Base-by-base conservation (phyloP, 2,113 vertebrate species). In the Sitta europaea region DNA sequence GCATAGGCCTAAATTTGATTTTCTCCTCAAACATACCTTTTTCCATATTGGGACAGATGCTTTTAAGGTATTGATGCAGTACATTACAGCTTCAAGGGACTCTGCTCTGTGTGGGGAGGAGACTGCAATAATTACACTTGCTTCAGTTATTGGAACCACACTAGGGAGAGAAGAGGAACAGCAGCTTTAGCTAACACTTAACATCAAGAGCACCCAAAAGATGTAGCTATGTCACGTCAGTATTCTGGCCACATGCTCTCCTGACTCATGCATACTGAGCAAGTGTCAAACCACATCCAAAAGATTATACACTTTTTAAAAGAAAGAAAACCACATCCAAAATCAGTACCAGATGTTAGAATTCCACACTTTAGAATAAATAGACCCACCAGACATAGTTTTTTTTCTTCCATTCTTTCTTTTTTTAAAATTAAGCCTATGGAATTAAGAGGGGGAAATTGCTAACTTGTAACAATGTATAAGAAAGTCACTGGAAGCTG, bases 41-140 rank as follows among this genome's bases (percentile, higher is more conserved):
- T 86, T 91, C 89, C 89, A 91, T 94, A 99, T 98, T 51, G 99
- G 99, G 27, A 99, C 96, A 1, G 80, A 98, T 67, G 98, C 98
- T 98, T 99, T 99, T 87, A 99, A 98, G 58, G 96, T 96, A 33
- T 98, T 96, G 67, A 99, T 98, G 96, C 98, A 98, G 89, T 97
- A 98, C 47, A 59, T 98, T 63, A 99, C 98, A 42, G 99, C 99
- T 90, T 98, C 98, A 68, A 99, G 98, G 42, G 99, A 98, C 10
- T 99, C 98, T 6, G 78, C 91, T 80, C 99, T 98, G 61, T 99
- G 99, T 29, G 99, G 99, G 16, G 99, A 99, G 4, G 99, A 99
- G 78, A 99, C 97, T 9, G 98, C 99, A 75, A 99, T 98, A 91
- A 98, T 97, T 29, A 99, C 97, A 47, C 99, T 99, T 59, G 99